Evolutionary conservation across 2,888 invertebrate genomes (phyloP).

Genomic region (Pyralis farinalis): DNA sequence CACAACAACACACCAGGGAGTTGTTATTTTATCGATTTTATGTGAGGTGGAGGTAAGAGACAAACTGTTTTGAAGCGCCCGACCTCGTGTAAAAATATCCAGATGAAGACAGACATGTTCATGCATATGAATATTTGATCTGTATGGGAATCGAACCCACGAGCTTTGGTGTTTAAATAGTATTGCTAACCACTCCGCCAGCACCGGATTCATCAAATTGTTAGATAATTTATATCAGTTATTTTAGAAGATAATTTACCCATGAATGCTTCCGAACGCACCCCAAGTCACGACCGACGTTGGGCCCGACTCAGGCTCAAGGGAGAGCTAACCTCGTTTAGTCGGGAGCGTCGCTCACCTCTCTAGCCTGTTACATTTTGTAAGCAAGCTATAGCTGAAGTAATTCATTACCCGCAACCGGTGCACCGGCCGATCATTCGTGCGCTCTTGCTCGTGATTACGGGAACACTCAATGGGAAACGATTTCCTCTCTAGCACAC

Average conservation of each 20-base stretch:
- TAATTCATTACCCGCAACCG: conserved; percentile 67
- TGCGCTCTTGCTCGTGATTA: conserved; percentile 53
- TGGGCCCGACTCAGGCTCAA: conserved; percentile 32
- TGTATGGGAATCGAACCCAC: too few relatives aligned
- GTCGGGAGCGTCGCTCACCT: conserved; percentile 36
- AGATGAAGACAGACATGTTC: too few relatives aligned
- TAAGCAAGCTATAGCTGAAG: conserved; percentile 63
- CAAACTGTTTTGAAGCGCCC: too few relatives aligned
- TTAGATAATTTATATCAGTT: conserved; percentile 66
- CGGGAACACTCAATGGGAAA: conserved; percentile 53
- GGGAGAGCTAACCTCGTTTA: conserved; percentile 62
- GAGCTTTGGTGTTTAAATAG: too few relatives aligned
- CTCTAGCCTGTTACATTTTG: conserved; percentile 44
- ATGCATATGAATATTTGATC: too few relatives aligned
- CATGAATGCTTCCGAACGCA: conserved; percentile 65
- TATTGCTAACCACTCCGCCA: too few relatives aligned
- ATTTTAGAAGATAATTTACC: conserved; percentile 65
- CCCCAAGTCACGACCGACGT: conserved; percentile 58
- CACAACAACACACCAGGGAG: too few relatives aligned
- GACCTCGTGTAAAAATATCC: too few relatives aligned
- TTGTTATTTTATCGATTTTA: too few relatives aligned
- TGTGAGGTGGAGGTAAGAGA: too few relatives aligned
- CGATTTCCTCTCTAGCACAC: conserved; percentile 53
- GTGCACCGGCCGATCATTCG: conserved; percentile 50
- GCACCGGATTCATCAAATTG: too few relatives aligned